These are phyloP conservation scores for Poeciliopsis occidentalis DNA, from an alignment of 2,113 vertebrate genomes.

Conservation along the genomic window DNA sequence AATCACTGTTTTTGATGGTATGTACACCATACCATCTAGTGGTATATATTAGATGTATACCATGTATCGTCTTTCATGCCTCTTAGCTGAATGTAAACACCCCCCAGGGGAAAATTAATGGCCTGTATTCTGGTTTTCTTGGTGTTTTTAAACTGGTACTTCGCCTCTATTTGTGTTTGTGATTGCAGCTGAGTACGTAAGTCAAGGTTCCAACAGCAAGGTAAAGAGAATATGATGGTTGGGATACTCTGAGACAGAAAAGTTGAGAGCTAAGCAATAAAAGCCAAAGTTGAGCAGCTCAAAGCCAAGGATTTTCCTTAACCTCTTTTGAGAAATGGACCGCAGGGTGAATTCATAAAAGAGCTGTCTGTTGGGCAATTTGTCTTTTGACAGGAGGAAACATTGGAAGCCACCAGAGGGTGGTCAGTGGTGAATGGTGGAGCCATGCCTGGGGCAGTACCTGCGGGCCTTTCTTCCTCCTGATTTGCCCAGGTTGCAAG, in stretches of 20 bases:
- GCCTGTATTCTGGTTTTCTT: constrained; percentile 53
- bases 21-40: too few species aligned
- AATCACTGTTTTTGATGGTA: too few species aligned
- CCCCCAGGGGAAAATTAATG: constrained; percentile 46
- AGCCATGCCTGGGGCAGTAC: constrained; percentile 87
- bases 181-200: constrained; percentile 31
- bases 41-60: too few species aligned
- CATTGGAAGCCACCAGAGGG: constrained; percentile 84
- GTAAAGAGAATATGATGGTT: too few species aligned
- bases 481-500: constrained; percentile 80
- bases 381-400: constrained; percentile 93
- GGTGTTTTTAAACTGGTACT: constrained; percentile 39
- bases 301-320: constrained; percentile 86
- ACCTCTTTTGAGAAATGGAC: constrained; percentile 81
- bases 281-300: constrained; percentile 76
- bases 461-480: constrained; percentile 85
- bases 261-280: too few species aligned
- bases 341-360: constrained; percentile 85
- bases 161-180: constrained; percentile 35
- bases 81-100: constrained; percentile 42
- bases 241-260: too few species aligned
- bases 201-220: constrained; percentile 24
- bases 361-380: constrained; percentile 85
- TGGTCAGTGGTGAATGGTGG: constrained; percentile 81
- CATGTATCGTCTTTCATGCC: too few species aligned